Base-by-base conservation (phyloP, 1,140 invertebrate species). In the Drosophila athabasca region DNA sequence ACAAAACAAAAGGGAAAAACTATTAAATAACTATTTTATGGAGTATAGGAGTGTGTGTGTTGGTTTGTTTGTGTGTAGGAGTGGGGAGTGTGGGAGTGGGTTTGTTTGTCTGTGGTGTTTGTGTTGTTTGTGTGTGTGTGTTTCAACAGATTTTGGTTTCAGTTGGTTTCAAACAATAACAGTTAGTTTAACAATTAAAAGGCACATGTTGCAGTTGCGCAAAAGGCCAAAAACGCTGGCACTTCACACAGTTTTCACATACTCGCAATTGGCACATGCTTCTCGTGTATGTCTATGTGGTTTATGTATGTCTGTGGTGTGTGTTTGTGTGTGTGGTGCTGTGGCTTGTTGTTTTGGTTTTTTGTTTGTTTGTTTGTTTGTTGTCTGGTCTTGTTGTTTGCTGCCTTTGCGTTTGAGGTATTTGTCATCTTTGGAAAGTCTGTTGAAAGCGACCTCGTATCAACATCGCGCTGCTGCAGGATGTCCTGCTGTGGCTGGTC, bases 121-220 rank as follows among this genome's bases (percentile, higher is more conserved):
- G 54, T 44, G 17, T 62, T 26, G 53, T 65, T 44, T 59, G 24
- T 53, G 59, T 79, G 58, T 77, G 46, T 78, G 82, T 78, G 66
- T 85, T 62, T 77, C 82, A 87, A 85, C 82, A 87, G 82, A 87
- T 78, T 85, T 85, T 85, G 82, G 82, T 85, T 85, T 85, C 78
- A 78, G 82, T 85, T 87, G 66, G 73, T 77, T 85, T 85, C 82
- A 85, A 85, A 85, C 81, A 85, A 85, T 85, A 85, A 85, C 81
- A 85, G 82, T 81, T 87, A 87, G 77, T 87, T 87, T 87, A 87
- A 87, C 83, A 89, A 89, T 80, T 84, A 89, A 88, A 88, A 89
- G 84, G 84, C 84, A 89, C 84, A 89, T 80, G 85, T 87, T 90
- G 73, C 81, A 85, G 70, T 76, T 85, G 78, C 78, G 80, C 80